phyloP scores from a whole-genome alignment of 1,140 invertebrate species.

The Lordiphosa stackelbergi region DNA sequence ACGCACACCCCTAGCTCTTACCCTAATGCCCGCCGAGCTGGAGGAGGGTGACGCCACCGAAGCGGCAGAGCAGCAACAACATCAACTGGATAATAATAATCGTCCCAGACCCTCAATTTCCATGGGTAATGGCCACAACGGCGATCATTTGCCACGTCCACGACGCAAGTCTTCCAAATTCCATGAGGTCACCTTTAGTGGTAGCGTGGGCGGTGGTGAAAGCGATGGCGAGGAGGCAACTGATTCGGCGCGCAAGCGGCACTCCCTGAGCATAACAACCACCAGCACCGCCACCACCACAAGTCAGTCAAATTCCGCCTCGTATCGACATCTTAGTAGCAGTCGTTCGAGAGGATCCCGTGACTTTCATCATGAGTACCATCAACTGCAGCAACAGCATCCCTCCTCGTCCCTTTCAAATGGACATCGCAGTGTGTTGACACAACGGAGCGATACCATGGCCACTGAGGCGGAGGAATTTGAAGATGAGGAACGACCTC shows the following conservation, averaged over 20 bases:
- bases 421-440: slow-evolving; percentile 13
- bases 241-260: slow-evolving; percentile 29
- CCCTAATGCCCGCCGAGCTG: slow-evolving; percentile 9
- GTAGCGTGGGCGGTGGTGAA: slow-evolving; percentile 68
- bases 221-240: slow-evolving; percentile 39
- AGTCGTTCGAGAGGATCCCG: slow-evolving; percentile 46
- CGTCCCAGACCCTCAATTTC: slow-evolving; percentile 43
- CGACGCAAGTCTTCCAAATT: slow-evolving; percentile 69
- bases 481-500: slow-evolving; percentile 55
- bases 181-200: slow-evolving; percentile 72
- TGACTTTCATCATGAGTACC: slow-evolving; percentile 49
- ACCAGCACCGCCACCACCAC: slow-evolving; percentile 56
- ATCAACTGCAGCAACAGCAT: slow-evolving; percentile 39
- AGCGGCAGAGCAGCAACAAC: slow-evolving; percentile 21
- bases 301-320: slow-evolving; percentile 25
- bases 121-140: slow-evolving; percentile 33
- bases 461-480: slow-evolving; percentile 60
- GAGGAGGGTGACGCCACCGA: slow-evolving; percentile 11
- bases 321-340: slow-evolving; percentile 44
- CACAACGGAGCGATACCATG: slow-evolving; percentile 61
- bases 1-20: slow-evolving; percentile 40
- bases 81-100: slow-evolving; percentile 50
- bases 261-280: slow-evolving; percentile 42
- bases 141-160: slow-evolving; percentile 30
- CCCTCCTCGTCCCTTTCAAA: slow-evolving; percentile 47